Evolutionary conservation across 2,888 invertebrate species (phyloP), one percentile per base, ranked within the genome.

Genomic region (Yponomeuta malinellus): DNA sequence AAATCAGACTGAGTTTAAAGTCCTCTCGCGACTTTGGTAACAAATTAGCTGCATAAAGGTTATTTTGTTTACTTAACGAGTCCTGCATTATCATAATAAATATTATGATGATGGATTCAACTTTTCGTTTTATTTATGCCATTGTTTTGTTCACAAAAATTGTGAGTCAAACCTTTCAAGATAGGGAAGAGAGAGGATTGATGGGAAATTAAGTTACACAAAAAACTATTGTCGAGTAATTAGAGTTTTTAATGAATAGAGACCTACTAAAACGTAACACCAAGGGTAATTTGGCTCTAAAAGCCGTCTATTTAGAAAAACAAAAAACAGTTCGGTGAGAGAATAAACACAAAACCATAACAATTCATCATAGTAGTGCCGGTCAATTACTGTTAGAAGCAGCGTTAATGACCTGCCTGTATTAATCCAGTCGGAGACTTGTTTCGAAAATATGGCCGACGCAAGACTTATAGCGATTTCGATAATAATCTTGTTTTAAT

Each of bases 401-500:
- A 89, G 89, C 88, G 89, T 89, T 92, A 91, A 91, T 91, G 88
- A 89, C 87, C 85, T 81, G 84, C 84, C 84, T 85, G 89, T 88
- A 89, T 87, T 88, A 89, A 89, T 89, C 87, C 43, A 85, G 82
- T 82, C 79, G 77, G 80, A 80, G 89, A 90, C 89, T 85, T 85
- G 90, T 90, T 90, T 88, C 85, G 83, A 83, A 79, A 59, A 59
- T 1, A 59, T 59, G 52, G 52, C 12, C 52, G 79, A 78, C 80
- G 82, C 85, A 85, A 87, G 87, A 87, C 87, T 87, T 88, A 86
- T 83, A 87, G 85, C 82, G 81, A 87, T 89, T 89, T 84, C 80
- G 91, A 92, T 91, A 90, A 87, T 88, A 87, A 91, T 91, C 91
- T 90, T 87, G 87, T 90, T 88, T 84, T 87, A 86, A 90, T 91